Base-by-base conservation (phyloP, 2,888 invertebrate species). In the Drosophila koepferae region DNA sequence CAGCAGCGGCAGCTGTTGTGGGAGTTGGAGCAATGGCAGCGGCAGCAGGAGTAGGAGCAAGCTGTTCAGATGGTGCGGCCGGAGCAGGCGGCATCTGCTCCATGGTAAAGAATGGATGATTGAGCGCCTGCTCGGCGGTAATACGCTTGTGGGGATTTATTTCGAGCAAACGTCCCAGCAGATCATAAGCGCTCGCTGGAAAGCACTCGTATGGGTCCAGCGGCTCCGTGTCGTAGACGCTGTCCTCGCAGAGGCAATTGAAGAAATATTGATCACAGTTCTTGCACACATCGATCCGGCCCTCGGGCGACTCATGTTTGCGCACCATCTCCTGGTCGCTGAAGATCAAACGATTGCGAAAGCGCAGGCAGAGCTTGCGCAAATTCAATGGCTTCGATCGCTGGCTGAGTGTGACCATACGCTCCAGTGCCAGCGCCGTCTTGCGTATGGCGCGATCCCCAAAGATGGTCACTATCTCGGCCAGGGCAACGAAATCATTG, bases 391-490 rank as follows among this genome's bases (percentile, higher is more conserved):
- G 94, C 65, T 93, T 93, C 28, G 94, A 93, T 40, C 93, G 93
- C 75, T 94, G 93, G 74, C 94, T 94, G 72, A 94, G 93, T 31
- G 94, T 94, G 58, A 95, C 91, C 89, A 94, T 93, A 71, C 94
- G 94, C 63, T 94, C 95, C 91, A 97, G 94, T 80, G 95, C 94
- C 68, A 92, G 90, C 0, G 97, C 97, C 66, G 96, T 95, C 72
- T 94, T 94, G 78, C 95, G 95, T 82, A 98, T 95, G 80, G 95
- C 94, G 53, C 94, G 94, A 63, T 95, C 95, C 31, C 98, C 98
- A 89, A 98, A 95, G 80, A 98, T 94, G 63, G 96, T 95, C 38
- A 96, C 95, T 74, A 98, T 96, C 94, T 98, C 98, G 53, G 97
- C 96, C 46, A 98, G 93, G 67, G 97, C 97, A 41, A 96, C 94